Percentiles rank a stretch among this genome's conserved stretches.
These are phyloP conservation scores for Okamejei kenojei DNA, from an alignment of 2,797 vertebrate genomes.

Conservation along the genomic window DNA sequence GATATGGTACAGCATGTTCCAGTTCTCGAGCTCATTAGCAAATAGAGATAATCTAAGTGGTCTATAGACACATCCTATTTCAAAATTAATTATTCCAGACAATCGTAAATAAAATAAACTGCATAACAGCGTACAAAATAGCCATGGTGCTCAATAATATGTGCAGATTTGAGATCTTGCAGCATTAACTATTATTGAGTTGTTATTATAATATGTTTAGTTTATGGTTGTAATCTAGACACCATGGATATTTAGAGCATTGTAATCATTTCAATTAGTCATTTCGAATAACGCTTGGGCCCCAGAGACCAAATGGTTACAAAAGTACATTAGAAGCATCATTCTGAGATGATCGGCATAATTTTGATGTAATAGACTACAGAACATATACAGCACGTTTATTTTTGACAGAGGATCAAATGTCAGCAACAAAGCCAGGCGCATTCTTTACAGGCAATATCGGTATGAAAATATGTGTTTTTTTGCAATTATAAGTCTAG, in stretches of 20 bases:
- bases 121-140: not conserved
- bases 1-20: not conserved
- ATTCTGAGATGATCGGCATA: not conserved
- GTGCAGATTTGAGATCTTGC: not conserved
- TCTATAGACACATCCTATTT: not conserved
- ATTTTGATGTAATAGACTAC: constrained; percentile 1
- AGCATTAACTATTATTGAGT: not conserved
- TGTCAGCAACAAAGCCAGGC: not conserved
- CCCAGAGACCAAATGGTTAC: not conserved
- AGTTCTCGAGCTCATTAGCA: not conserved
- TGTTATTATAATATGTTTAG: constrained; percentile 28
- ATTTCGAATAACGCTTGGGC: not conserved
- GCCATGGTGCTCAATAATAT: not conserved
- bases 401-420: not conserved
- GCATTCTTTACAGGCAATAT: not conserved
- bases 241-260: not conserved
- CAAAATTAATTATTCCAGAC: not conserved
- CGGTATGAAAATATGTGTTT: not conserved
- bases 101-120: not conserved
- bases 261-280: not conserved
- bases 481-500: not conserved
- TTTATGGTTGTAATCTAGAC: not conserved
- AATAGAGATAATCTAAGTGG: not conserved
- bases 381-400: not conserved
- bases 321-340: not conserved